Evolutionary conservation across 2,113 vertebrate species (phyloP).

Genomic region (Syrmaticus mikado): DNA sequence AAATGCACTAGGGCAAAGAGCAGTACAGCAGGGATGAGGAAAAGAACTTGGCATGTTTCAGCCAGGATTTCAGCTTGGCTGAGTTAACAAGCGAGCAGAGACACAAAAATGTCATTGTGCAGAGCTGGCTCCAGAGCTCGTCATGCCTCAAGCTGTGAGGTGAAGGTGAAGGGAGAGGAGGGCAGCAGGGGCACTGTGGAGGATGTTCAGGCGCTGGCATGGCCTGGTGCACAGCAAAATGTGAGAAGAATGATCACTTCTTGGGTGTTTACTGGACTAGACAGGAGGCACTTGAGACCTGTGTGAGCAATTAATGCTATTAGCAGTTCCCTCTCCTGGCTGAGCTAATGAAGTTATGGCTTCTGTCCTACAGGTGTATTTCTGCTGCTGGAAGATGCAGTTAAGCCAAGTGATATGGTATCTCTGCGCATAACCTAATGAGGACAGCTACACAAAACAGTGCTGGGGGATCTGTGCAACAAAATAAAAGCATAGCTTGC

Average conservation of each 20-base stretch:
- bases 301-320: conserved; percentile 16
- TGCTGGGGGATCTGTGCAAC: neutral
- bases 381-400: neutral
- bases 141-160: neutral
- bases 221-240: neutral
- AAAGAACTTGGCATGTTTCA: neutral
- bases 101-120: neutral
- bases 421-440: neutral
- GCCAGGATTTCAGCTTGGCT: neutral
- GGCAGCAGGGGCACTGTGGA: neutral
- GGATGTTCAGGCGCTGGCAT: neutral
- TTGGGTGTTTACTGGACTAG: neutral
- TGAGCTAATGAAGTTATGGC: conserved; percentile 31
- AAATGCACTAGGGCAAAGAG: neutral
- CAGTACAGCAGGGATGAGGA: neutral
- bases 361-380: neutral
- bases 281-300: neutral
- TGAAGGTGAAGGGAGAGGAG: neutral
- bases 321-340: conserved; percentile 65
- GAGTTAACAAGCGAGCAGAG: neutral
- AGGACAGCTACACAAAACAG: neutral
- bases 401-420: neutral
- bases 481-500: neutral
- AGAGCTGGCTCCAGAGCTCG: fast-evolving
- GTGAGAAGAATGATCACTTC: neutral